These are phyloP conservation scores for Peromyscus polionotus DNA, from an alignment of 2,113 vertebrate species.

Conservation along the genomic window DNA sequence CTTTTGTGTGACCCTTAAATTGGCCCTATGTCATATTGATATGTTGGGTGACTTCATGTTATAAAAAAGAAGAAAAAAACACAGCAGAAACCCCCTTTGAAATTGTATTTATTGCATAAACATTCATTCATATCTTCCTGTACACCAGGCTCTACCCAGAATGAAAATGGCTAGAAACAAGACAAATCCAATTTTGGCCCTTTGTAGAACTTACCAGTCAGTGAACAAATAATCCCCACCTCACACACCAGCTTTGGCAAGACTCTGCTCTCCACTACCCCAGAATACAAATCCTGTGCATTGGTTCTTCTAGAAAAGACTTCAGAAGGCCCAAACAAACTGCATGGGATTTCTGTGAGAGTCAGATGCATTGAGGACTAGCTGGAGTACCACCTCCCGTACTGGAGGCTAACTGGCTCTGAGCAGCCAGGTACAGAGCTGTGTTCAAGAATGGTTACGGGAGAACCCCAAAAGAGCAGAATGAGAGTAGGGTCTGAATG, in stretches of 20 bases:
- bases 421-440: conserved; percentile 20
- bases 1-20: background rate
- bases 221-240: background rate
- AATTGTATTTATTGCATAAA: background rate
- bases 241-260: background rate
- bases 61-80: background rate
- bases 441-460: background rate
- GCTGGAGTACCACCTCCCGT: background rate
- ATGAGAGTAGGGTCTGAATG: background rate
- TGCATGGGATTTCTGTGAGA: background rate
- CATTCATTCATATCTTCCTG: conserved; percentile 8
- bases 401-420: background rate
- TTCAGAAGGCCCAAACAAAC: background rate
- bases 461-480: background rate
- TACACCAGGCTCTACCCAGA: background rate
- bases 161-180: conserved; percentile 7
- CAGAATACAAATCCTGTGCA: background rate
- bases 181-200: background rate
- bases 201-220: background rate
- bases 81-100: conserved; percentile 27
- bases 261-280: background rate
- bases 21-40: background rate
- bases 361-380: background rate
- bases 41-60: background rate
- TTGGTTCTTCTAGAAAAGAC: background rate